Evolutionary conservation across 2,888 invertebrate genomes (phyloP).

Genomic region (Heliconius charithonia): DNA sequence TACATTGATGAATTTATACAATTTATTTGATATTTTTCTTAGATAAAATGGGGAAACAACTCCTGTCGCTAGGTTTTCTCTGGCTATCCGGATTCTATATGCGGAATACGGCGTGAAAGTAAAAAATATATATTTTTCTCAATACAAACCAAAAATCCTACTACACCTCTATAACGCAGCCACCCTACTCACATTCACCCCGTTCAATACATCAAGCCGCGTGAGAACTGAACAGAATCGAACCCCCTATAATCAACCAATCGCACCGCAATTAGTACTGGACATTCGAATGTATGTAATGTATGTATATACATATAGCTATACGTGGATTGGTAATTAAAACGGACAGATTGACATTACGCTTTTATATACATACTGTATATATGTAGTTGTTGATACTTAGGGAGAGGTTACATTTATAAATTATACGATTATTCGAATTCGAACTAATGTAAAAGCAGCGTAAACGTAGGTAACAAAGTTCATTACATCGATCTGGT

Average conservation of each 20-base stretch:
- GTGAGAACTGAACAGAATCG: constrained; percentile 62
- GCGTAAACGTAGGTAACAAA: too few relatives aligned
- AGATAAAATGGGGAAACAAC: too few relatives aligned
- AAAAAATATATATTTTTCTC: background rate
- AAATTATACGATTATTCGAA: too few relatives aligned
- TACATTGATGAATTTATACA: too few relatives aligned
- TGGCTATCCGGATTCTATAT: too few relatives aligned
- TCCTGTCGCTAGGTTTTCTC: too few relatives aligned
- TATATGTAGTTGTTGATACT: background rate
- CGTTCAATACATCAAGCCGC: constrained; percentile 54
- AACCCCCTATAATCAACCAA: constrained; percentile 69
- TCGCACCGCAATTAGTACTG: constrained; percentile 63
- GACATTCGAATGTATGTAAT: constrained; percentile 50
- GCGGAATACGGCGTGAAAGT: too few relatives aligned
- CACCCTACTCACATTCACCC: constrained; percentile 48
- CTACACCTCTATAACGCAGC: background rate
- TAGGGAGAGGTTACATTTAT: background rate
- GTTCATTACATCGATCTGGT: too few relatives aligned
- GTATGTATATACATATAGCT: constrained; percentile 36
- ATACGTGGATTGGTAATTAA: constrained; percentile 48
- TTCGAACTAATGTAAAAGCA: too few relatives aligned
- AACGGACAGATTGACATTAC: constrained; percentile 43
- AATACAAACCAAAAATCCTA: background rate
- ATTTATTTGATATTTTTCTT: too few relatives aligned
- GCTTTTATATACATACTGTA: constrained; percentile 16